These are phyloP conservation scores for Taphrorychus bicolor DNA, from an alignment of 2,888 invertebrate genomes.

Conservation along the genomic window DNA sequence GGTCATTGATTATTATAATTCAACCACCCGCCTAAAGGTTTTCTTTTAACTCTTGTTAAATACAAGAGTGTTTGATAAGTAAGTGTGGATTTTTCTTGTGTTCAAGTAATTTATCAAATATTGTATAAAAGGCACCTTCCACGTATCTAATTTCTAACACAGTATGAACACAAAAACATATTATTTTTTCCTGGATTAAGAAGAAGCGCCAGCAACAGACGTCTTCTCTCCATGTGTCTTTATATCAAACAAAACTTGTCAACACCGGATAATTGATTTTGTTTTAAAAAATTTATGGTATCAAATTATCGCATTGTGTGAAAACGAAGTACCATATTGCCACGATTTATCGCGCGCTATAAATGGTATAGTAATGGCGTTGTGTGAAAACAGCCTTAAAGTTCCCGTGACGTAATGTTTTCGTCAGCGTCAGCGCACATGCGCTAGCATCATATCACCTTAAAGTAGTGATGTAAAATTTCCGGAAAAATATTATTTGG, in stretches of 20 bases:
- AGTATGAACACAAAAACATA: slow-evolving; percentile 33
- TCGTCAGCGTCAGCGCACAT: too few relatives aligned
- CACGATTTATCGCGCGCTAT: not conserved
- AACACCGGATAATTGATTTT: not conserved
- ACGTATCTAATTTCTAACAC: slow-evolving; percentile 29
- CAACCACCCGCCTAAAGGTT: not conserved
- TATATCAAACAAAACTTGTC: not conserved
- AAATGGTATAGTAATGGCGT: not conserved
- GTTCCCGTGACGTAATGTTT: too few relatives aligned
- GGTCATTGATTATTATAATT: too few relatives aligned
- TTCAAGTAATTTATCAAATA: slow-evolving; percentile 39
- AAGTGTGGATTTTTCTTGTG: slow-evolving; percentile 26
- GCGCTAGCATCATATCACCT: too few relatives aligned
- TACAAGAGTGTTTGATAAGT: not conserved
- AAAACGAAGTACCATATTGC: not conserved
- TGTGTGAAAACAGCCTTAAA: not conserved
- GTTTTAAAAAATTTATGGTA: not conserved
- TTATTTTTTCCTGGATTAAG: not conserved
- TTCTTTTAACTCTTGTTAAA: not conserved
- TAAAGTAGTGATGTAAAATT: too few relatives aligned
- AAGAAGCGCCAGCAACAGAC: not conserved
- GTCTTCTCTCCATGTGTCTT: not conserved
- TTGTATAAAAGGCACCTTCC: slow-evolving; percentile 37
- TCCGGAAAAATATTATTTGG: too few relatives aligned
- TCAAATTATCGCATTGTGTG: not conserved